These are phyloP conservation scores for Xyliphius kryptos DNA, from an alignment of 2,113 vertebrate species.

Conservation along the genomic window DNA sequence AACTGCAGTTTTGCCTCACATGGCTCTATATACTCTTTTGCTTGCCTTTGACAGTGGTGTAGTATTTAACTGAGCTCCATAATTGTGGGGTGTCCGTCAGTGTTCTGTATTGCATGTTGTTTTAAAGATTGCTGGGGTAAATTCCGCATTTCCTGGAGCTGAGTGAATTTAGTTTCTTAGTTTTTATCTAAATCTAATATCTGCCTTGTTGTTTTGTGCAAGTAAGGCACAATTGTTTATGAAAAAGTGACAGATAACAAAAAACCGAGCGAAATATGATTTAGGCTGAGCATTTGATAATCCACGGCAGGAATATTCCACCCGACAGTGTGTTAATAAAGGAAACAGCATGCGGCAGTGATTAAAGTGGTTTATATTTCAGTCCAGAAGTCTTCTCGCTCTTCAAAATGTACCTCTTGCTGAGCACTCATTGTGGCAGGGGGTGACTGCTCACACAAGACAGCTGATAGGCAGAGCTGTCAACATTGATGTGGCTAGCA, in stretches of 20 bases:
- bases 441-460: constrained; percentile 26
- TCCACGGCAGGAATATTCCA: constrained; percentile 51
- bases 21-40: constrained; percentile 36
- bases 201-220: constrained; percentile 61
- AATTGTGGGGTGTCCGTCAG: constrained; percentile 60
- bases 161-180: constrained; percentile 55
- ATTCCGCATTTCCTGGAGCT: constrained; percentile 62
- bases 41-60: constrained; percentile 45
- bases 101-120: constrained; percentile 61
- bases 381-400: constrained; percentile 23
- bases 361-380: constrained; percentile 51
- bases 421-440: constrained; percentile 19
- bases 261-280: constrained; percentile 50
- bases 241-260: constrained; percentile 68
- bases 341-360: constrained; percentile 52
- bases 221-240: constrained; percentile 54
- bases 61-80: constrained; percentile 58
- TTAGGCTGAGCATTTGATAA: constrained; percentile 57
- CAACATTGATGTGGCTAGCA: constrained; percentile 16
- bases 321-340: constrained; percentile 50
- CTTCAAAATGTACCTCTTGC: constrained; percentile 28
- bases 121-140: constrained; percentile 60
- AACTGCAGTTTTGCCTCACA: constrained; percentile 9
- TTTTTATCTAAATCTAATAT: constrained; percentile 79
- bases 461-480: constrained; percentile 25